These are phyloP conservation scores for Xylota segnis DNA, from an alignment of 2,888 invertebrate species.

Conservation along the genomic window DNA sequence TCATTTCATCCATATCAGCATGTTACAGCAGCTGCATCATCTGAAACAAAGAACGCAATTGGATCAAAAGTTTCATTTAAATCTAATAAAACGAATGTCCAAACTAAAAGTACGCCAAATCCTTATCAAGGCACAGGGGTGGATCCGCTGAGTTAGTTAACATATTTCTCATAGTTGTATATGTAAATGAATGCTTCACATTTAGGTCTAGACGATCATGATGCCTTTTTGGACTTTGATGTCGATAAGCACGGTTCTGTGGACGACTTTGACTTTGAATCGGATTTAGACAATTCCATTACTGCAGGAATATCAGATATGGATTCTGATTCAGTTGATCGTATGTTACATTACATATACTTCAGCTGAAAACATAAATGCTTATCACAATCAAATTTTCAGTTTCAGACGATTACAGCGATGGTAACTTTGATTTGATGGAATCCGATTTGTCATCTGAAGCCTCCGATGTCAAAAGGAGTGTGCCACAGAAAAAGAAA, in stretches of 20 bases:
- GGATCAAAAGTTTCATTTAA: background rate
- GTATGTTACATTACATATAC: constrained; percentile 17
- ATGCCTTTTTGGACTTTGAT: constrained; percentile 50
- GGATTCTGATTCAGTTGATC: constrained; percentile 55
- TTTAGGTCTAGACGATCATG: constrained; percentile 29
- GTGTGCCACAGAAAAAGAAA: constrained; percentile 12
- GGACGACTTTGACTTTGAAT: constrained; percentile 48
- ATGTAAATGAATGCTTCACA: background rate
- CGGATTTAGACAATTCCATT: constrained; percentile 49
- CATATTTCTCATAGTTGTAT: background rate
- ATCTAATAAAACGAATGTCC: background rate
- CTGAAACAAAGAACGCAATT: constrained; percentile 1
- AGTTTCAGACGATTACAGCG: constrained; percentile 66
- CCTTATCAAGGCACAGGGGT: constrained; percentile 1
- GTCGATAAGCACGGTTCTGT: constrained; percentile 24
- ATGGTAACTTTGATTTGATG: constrained; percentile 39
- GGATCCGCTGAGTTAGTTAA: constrained; percentile 46
- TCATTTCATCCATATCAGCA: background rate
- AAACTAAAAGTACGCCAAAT: background rate
- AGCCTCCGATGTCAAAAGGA: background rate
- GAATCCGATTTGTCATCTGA: constrained; percentile 34
- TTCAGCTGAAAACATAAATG: background rate
- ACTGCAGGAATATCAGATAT: constrained; percentile 50
- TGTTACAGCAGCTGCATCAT: background rate
- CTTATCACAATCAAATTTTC: background rate